Evolutionary conservation across 2,888 invertebrate genomes (phyloP).

Genomic region (Anarsia innoxiella): DNA sequence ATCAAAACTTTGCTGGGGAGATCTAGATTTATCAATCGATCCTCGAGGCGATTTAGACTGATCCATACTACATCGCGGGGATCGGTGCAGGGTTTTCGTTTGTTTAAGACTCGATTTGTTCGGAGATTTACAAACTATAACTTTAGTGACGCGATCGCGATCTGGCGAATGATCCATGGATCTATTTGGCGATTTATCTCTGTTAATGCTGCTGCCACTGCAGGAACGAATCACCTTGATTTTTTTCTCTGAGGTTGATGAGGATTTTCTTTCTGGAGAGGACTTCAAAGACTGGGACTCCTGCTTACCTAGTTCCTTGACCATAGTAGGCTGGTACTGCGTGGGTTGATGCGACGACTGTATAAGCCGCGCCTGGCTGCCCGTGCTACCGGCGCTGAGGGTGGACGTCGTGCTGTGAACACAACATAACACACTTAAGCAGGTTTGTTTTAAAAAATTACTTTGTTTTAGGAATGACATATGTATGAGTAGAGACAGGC

Average conservation of each 20-base stretch:
- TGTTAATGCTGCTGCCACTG: constrained; percentile 67
- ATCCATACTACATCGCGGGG: constrained; percentile 73
- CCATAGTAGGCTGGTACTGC: constrained; percentile 91
- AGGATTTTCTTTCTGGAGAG: constrained; percentile 57
- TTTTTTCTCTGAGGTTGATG: constrained; percentile 46
- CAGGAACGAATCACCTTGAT: constrained; percentile 72
- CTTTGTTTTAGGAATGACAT: constrained; percentile 34
- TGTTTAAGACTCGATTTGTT: constrained; percentile 66
- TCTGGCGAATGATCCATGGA: constrained; percentile 45
- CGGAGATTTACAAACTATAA: constrained; percentile 69
- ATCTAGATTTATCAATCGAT: constrained; percentile 73
- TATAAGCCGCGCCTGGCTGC: constrained; percentile 93
- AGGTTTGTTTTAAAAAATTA: constrained; percentile 2
- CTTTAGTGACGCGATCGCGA: constrained; percentile 64
- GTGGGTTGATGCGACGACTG: constrained; percentile 96
- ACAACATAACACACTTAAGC: not conserved
- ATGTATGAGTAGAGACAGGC: constrained; percentile 59
- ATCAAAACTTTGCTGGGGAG: constrained; percentile 76
- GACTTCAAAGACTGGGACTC: constrained; percentile 71
- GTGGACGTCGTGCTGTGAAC: constrained; percentile 93
- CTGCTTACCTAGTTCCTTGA: constrained; percentile 92
- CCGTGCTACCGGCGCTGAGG: constrained; percentile 93
- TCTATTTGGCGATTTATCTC: constrained; percentile 61
- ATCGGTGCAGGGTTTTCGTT: constrained; percentile 56
- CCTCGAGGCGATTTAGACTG: constrained; percentile 69